Evolutionary conservation across 2,797 vertebrate genomes (phyloP), one percentile per base, ranked within the genome.

Genomic region (Gobionotothen gibberifrons): DNA sequence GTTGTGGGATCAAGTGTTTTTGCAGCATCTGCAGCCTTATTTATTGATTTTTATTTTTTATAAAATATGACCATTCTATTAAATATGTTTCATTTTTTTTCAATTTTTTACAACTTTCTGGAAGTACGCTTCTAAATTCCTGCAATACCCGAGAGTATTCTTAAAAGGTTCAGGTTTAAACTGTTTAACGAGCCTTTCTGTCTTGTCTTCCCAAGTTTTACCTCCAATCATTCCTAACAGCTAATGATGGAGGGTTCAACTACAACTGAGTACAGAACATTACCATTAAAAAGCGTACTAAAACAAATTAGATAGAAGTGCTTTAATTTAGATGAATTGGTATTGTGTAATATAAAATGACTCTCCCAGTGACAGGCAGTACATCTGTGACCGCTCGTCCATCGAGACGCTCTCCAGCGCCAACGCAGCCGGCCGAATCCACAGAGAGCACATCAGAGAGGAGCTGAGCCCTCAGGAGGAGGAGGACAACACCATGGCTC

Each of bases 391-490:
- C 78, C 82, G 68, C 56, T 94, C 93, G 39, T 96, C 96, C 40
- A 85, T 91, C 2, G 94, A 94, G 84, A 94, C 90, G 43, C 92
- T 97, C 63, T 96, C 96, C 48, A 96, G 95, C 54, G 95, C 96
- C 13, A 97, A 96, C 0, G 94, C 94, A 1, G 90, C 94, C 1
- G 93, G 95, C 11, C 93, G 92, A 42, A 93, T 97, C 77, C 95
- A 93, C 47, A 89, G 91, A 52, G 85, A 95, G 78, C 86, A 86
- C 22, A 53, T 94, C 32, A 91, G 93, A 8, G 95, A 95, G 81
- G 93, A 95, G 69, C 83, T 92, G 40, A 95, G 92, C 63, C 93
- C 93, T 14, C 90, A 85, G 59, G 96, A 96, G 91, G 94, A 95
- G 58, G 86, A 75, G 86, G 95, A 97, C 90, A 96, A 95, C 87